Percentiles rank a stretch among this genome's conserved stretches.
phyloP scores from a whole-genome alignment of 2,113 vertebrate species.

The Chamaea fasciata region DNA sequence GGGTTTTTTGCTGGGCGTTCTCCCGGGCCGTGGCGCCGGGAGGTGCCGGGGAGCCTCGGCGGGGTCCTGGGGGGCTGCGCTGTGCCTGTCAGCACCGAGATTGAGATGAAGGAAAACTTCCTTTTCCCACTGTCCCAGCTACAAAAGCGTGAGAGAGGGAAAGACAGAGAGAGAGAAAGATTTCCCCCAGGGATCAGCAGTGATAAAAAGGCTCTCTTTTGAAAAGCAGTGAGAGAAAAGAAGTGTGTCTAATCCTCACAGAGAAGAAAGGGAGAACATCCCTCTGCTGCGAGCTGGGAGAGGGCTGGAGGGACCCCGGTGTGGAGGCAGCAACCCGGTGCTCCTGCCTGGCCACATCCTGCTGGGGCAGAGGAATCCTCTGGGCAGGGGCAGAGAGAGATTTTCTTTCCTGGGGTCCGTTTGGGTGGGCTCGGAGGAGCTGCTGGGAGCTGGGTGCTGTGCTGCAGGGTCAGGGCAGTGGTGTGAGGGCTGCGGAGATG shows the following conservation, averaged over 20 bases:
- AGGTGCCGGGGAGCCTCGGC: neutral
- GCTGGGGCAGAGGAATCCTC: neutral
- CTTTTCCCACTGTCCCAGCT: neutral
- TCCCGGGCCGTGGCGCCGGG: fast-evolving
- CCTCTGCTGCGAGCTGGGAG: neutral
- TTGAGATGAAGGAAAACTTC: slow-evolving; percentile 49
- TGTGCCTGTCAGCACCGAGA: neutral
- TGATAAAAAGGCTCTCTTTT: slow-evolving; percentile 41
- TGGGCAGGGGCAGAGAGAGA: neutral
- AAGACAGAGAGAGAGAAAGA: neutral
- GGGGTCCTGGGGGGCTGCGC: neutral
- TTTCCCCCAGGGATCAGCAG: slow-evolving; percentile 32
- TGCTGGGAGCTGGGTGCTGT: neutral
- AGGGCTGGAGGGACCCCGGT: neutral
- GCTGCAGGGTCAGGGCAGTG: neutral
- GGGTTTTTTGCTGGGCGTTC: neutral
- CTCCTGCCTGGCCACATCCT: neutral
- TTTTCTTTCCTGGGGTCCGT: fast-evolving
- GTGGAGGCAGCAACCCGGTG: fast-evolving
- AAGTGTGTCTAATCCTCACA: slow-evolving; percentile 28
- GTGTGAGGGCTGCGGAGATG: neutral
- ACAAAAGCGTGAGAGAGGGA: neutral
- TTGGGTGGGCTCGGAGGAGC: neutral
- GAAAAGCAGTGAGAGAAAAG: slow-evolving; percentile 36
- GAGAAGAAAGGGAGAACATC: slow-evolving; percentile 52